Evolutionary conservation across 2,113 vertebrate species (phyloP).

Genomic region (Ammodytes marinus): DNA sequence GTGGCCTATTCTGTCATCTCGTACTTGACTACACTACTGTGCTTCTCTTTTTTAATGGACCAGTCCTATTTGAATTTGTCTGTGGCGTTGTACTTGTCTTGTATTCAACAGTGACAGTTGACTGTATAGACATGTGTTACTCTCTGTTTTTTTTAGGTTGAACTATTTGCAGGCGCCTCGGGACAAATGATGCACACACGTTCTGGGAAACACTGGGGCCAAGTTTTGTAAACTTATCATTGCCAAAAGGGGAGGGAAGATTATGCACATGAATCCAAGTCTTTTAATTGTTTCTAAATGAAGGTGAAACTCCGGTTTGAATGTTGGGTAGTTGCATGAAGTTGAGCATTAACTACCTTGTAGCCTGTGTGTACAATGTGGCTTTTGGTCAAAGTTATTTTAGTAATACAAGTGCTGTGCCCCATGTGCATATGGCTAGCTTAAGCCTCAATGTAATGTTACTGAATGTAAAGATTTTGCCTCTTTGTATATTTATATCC

Average conservation of each 20-base stretch:
- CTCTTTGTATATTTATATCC: constrained; percentile 80
- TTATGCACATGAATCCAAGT: constrained; percentile 39
- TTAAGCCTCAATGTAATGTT: constrained; percentile 63
- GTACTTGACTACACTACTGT: constrained; percentile 69
- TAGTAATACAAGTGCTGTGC: constrained; percentile 64
- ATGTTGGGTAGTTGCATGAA: constrained; percentile 66
- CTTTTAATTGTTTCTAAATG: constrained; percentile 43
- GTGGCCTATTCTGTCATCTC: constrained; percentile 69
- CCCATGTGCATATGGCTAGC: constrained; percentile 49
- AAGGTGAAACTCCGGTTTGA: constrained; percentile 35
- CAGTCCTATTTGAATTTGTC: constrained; percentile 36
- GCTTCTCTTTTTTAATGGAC: constrained; percentile 61
- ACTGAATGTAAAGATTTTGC: constrained; percentile 74
- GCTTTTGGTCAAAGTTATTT: constrained; percentile 55
- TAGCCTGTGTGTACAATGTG: constrained; percentile 58
- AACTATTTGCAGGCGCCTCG: constrained; percentile 40
- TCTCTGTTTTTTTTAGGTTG: constrained; percentile 46
- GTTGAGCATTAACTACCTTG: constrained; percentile 52
- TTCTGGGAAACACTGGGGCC: constrained; percentile 32
- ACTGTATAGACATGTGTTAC: constrained; percentile 48
- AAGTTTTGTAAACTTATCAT: constrained; percentile 54
- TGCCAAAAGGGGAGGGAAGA: constrained; percentile 51
- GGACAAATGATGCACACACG: constrained; percentile 20
- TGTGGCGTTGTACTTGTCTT: constrained; percentile 62
- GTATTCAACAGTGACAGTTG: constrained; percentile 52